Percentiles rank a stretch among this genome's conserved stretches.
Conservation (phyloP, 2,888 invertebrate genomes). For the Mermis nigrescens region DNA sequence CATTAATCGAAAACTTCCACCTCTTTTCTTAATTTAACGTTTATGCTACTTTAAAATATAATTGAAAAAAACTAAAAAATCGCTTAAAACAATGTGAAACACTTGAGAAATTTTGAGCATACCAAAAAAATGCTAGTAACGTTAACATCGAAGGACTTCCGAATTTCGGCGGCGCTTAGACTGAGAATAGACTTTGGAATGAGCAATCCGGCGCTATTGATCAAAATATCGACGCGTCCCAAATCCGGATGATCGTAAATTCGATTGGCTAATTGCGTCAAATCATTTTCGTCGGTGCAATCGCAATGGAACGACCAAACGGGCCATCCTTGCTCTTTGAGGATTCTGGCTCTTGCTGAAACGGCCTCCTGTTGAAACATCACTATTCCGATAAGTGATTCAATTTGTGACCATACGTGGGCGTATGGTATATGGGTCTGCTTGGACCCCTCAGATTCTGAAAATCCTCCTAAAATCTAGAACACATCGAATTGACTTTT, state of each 20-base stretch:
- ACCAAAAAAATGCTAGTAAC: background rate
- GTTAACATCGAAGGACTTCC: conserved; percentile 25
- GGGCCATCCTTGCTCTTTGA: background rate
- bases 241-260: conserved; percentile 2
- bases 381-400: no score
- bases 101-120: no score
- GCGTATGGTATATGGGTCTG: no score
- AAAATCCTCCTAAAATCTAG: no score
- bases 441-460: no score
- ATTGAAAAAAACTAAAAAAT: no score
- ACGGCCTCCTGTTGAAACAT: background rate
- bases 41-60: no score
- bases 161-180: conserved; percentile 20
- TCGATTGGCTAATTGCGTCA: background rate
- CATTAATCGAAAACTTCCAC: no score
- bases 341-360: background rate
- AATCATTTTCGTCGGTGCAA: background rate
- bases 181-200: conserved; percentile 24
- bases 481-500: no score
- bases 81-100: no score
- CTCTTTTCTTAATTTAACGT: no score
- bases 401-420: no score
- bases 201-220: conserved; percentile 28
- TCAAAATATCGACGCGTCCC: conserved; percentile 24
- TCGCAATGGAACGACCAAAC: background rate